Conservation (phyloP, 2,113 vertebrate species). For the Saccopteryx bilineata region DNA sequence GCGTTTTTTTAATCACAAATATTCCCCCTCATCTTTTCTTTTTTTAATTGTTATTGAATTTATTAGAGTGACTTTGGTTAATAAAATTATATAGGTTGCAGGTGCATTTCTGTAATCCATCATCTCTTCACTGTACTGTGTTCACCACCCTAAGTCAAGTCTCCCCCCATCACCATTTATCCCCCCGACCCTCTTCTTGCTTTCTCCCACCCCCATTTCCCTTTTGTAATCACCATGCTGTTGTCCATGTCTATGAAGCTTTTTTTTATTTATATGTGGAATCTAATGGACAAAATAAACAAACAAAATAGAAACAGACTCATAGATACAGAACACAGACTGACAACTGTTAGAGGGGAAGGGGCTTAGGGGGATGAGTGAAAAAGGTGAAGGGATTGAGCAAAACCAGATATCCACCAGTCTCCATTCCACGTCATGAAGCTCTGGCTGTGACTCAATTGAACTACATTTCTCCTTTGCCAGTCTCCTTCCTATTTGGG, state of each 20-base stretch:
- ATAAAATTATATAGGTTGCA: not conserved
- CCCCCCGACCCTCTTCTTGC: not conserved
- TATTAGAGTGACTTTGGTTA: not conserved
- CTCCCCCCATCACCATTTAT: not conserved
- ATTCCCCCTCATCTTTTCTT: not conserved
- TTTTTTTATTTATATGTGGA: not conserved
- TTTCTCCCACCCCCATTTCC: not conserved
- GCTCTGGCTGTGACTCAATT: not conserved
- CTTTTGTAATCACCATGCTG: not conserved
- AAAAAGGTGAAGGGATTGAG: not conserved
- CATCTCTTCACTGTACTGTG: not conserved
- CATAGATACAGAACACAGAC: not conserved
- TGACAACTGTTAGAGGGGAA: not conserved
- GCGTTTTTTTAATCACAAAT: not conserved
- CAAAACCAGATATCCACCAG: not conserved
- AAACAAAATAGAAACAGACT: not conserved
- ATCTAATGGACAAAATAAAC: not conserved
- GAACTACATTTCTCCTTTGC: not conserved
- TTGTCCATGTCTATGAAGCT: not conserved
- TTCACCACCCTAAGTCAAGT: not conserved
- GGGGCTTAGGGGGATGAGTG: not conserved
- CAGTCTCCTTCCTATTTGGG: not conserved
- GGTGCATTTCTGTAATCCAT: not conserved
- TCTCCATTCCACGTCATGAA: not conserved
- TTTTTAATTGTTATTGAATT: not conserved